phyloP scores from a whole-genome alignment of 2,113 vertebrate genomes.

The Nothoprocta pentlandii region DNA sequence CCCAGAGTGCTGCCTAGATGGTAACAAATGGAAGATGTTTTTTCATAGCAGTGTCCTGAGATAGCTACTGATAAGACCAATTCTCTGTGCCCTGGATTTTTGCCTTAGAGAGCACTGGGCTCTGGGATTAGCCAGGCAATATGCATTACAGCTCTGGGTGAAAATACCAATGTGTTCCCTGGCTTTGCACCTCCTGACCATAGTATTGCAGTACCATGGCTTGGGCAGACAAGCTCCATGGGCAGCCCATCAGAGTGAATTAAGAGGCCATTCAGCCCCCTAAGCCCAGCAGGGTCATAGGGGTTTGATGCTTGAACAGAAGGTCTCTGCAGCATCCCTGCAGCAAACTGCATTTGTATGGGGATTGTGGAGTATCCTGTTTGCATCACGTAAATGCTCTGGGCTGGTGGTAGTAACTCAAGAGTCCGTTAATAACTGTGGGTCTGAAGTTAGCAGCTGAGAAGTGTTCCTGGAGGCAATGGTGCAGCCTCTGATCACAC shows the following conservation, averaged over 20 bases:
- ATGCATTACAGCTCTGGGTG: neutral
- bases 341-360: neutral
- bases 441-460: neutral
- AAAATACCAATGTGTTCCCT: neutral
- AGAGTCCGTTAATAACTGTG: neutral
- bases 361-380: fast-evolving
- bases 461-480: neutral
- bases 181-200: neutral
- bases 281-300: neutral
- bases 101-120: neutral
- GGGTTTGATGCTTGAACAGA: neutral
- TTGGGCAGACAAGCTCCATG: neutral
- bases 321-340: neutral
- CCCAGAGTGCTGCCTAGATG: neutral
- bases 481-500: neutral
- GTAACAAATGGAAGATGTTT: neutral
- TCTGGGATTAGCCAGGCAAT: neutral
- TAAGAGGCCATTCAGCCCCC: neutral
- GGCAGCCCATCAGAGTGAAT: neutral
- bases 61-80: neutral
- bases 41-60: neutral
- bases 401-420: neutral
- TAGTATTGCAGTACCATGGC: neutral
- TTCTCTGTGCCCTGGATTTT: neutral
- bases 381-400: neutral